Base-by-base conservation (phyloP, 2,888 invertebrate genomes). In the Adelphocoris suturalis region DNA sequence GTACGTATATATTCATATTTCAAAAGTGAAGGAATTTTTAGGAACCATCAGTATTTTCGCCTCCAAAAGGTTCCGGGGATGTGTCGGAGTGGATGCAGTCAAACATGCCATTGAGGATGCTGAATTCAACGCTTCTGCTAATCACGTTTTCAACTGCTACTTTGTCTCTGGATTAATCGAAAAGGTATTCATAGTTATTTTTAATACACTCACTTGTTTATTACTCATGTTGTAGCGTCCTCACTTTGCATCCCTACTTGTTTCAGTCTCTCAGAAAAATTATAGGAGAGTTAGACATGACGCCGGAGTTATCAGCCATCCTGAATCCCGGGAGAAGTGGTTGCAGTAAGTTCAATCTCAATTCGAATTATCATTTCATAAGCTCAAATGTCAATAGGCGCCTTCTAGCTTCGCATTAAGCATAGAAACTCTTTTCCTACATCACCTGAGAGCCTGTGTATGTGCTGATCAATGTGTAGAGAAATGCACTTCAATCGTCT, bases 281-380 rank as follows among this genome's bases (percentile, higher is more conserved):
- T 23, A 28, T 90, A 9, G 48, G 19, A 7, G 82, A 90, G n/a
- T 90, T 93, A 48, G 91, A 92, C 68, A 61, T 92, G 92, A 91
- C 92, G 89, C 91, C 93, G n/a, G 94, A 95, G 0, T 95, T 97
- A 78, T 95, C 98, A 23, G 99, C 98, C 0, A 95, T 99, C 61
- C 96, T 99, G 0, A 99, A 99, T 94, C 99, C 99, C 37, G 99
- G 99, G 0, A 95, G 99, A 92, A 97, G 98, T 88, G 99, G 99
- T n/a, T 93, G 98, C 92, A 97, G 97, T 97, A 94, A 95, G 96
- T 95, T 82, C n/a, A 28, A 28, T 27, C 14, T 1, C 52, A 7
- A 37, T 37, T 37, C 27, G 9, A 78, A 82, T 19, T 52, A 7
- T 1, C 85, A 19, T 16, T 0, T 0, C 28, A 81, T n/a, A 47